Evolutionary conservation across 2,888 invertebrate genomes (phyloP), one percentile per base, ranked within the genome.

Genomic region (Diadegma fenestrale): DNA sequence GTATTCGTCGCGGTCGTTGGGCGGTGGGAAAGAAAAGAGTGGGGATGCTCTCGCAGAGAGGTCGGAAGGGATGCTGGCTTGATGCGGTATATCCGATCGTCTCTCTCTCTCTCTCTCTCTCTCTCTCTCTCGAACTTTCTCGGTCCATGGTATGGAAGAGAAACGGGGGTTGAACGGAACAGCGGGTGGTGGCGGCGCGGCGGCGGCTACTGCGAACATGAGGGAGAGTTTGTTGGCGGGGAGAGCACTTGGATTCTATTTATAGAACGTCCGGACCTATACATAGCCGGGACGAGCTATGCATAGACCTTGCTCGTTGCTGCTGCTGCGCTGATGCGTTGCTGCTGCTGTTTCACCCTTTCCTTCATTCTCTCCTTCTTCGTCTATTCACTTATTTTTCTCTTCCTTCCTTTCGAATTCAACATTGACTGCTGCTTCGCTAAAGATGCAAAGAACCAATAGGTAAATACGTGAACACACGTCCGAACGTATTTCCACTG

Each of bases 191-290:
- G 76, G 72, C 43, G 80, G 61, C 79, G 82, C 45, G 73, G 82
- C 30, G 73, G 79, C 68, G 68, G 63, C 77, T 82, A 78, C 64
- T 76, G 76, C 68, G 33, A 78, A 33, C 22, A 82, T 51, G 77
- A 33, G 51, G 73, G 64, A 84, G 58, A 73, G 86, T 72, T 48
- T 58, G 71, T 69, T 75, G 80, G 84, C 77, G 86, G 80, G 84
- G 73, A 85, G 84, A 87, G 88, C 88, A 88, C 90, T 90, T 89
- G 90, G 90, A 91, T 92, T 93, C 93, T 93, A 93, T 93, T 93
- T 93, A 92, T 93, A 93, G 93, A 93, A 92, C 89, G 88, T 91
- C 80, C 89, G 91, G 91, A 91, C 88, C 93, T 93, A 93, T 93
- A 91, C 91, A 93, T 93, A 93, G 93, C 88, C 82, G 90, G 88